These are phyloP conservation scores for Elegia similella DNA, from an alignment of 2,888 invertebrate species.

Conservation along the genomic window DNA sequence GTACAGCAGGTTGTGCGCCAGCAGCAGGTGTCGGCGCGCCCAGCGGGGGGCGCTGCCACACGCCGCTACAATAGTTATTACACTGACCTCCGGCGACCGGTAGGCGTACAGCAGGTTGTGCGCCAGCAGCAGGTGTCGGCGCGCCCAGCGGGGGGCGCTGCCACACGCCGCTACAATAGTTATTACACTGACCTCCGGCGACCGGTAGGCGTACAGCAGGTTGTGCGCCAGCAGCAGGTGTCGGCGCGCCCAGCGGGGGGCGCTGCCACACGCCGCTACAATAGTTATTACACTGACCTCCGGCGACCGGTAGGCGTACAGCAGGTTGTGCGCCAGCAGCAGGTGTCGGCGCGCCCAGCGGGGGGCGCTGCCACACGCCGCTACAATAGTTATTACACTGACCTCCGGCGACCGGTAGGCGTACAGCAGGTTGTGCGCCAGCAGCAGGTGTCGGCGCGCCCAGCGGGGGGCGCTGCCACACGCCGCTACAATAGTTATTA, in stretches of 20 bases:
- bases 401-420: slow-evolving; percentile 45
- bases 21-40: slow-evolving; percentile 59
- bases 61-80: background rate
- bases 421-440: slow-evolving; percentile 60
- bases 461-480: slow-evolving; percentile 36
- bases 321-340: slow-evolving; percentile 60
- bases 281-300: slow-evolving; percentile 20
- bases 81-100: slow-evolving; percentile 34
- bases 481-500: background rate
- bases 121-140: slow-evolving; percentile 57
- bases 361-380: slow-evolving; percentile 48
- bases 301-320: slow-evolving; percentile 56
- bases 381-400: slow-evolving; percentile 19
- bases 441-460: slow-evolving; percentile 59
- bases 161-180: slow-evolving; percentile 41
- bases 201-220: slow-evolving; percentile 60
- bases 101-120: slow-evolving; percentile 64
- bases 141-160: slow-evolving; percentile 56
- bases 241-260: slow-evolving; percentile 58
- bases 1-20: slow-evolving; percentile 60
- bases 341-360: slow-evolving; percentile 60
- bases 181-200: slow-evolving; percentile 22
- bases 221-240: slow-evolving; percentile 60
- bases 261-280: slow-evolving; percentile 2
- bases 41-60: slow-evolving; percentile 36